These are phyloP conservation scores for Montipora sp. DNA, from an alignment of 64 coral and sea anemone species.

Conservation along the genomic window DNA sequence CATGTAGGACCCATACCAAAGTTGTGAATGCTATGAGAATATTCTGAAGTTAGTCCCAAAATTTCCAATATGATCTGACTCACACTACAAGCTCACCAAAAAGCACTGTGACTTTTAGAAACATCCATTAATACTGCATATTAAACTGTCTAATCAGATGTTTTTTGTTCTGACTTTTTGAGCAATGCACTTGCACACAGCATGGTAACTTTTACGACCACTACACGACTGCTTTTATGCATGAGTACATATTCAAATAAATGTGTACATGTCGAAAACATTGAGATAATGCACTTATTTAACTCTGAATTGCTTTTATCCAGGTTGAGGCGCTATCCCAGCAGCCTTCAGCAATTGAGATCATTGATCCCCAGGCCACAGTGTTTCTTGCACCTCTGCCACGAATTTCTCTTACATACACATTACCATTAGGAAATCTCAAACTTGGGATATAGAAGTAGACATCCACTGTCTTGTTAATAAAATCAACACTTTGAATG, in stretches of 20 bases:
- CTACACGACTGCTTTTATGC: no score
- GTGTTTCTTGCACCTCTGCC: constrained; percentile 37
- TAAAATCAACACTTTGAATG: constrained; percentile 45
- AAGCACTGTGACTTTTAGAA: no score
- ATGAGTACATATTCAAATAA: background rate
- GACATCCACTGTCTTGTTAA: constrained; percentile 45
- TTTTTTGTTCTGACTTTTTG: no score
- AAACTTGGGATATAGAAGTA: constrained; percentile 51
- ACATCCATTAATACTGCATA: no score
- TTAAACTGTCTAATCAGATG: no score
- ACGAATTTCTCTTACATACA: constrained; percentile 37
- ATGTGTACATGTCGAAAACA: background rate
- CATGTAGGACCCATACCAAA: background rate
- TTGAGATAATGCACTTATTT: background rate
- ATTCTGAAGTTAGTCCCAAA: background rate
- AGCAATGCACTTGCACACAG: no score
- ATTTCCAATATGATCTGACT: background rate
- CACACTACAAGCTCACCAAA: background rate
- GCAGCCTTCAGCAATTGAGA: constrained; percentile 27
- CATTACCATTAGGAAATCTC: constrained; percentile 2
- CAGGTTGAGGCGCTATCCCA: no score
- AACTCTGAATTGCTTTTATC: constrained; percentile 25
- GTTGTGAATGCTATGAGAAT: background rate
- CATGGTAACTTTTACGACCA: no score
- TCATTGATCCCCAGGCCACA: constrained; percentile 39